These are phyloP conservation scores for Biston betularia DNA, from an alignment of 2,888 invertebrate genomes.

Conservation along the genomic window DNA sequence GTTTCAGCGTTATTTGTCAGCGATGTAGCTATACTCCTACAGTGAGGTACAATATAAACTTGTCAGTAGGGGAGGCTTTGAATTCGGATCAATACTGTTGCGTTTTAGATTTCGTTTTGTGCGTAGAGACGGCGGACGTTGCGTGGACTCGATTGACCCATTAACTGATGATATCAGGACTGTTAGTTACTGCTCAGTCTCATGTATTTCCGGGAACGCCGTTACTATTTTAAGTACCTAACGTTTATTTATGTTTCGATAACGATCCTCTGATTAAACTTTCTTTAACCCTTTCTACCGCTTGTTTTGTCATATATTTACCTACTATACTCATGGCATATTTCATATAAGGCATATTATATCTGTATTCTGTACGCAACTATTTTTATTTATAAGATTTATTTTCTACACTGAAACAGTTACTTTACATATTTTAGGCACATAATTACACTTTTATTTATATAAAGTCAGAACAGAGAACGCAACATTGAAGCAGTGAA, in stretches of 20 bases:
- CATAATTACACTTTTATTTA: not conserved
- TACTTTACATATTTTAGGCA: too few species aligned
- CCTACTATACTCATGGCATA: too few species aligned
- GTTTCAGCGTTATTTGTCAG: conserved; percentile 73
- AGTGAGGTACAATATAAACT: conserved; percentile 47
- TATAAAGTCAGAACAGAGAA: too few species aligned
- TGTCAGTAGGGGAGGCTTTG: conserved; percentile 66
- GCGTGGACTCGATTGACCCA: conserved; percentile 45
- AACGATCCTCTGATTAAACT: not conserved
- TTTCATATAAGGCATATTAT: too few species aligned
- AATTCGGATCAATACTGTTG: conserved; percentile 57
- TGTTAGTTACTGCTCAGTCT: conserved; percentile 22
- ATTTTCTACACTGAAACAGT: too few species aligned
- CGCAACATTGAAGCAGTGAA: too few species aligned
- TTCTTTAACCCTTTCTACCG: not conserved
- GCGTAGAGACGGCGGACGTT: conserved; percentile 36
- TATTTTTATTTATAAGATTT: too few species aligned
- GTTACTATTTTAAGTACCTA: not conserved
- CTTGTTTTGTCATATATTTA: not conserved
- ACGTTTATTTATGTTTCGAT: conserved; percentile 9
- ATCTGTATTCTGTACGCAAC: too few species aligned
- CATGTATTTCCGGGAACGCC: conserved; percentile 6
- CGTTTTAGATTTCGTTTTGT: conserved; percentile 44
- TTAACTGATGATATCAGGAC: conserved; percentile 43
- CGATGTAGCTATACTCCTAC: conserved; percentile 52